A percentile compares a stretch with the other conserved stretches of the same genome.
These are phyloP conservation scores for Acanthopleura granulata DNA, from an alignment of 2,888 invertebrate species.

Conservation along the genomic window DNA sequence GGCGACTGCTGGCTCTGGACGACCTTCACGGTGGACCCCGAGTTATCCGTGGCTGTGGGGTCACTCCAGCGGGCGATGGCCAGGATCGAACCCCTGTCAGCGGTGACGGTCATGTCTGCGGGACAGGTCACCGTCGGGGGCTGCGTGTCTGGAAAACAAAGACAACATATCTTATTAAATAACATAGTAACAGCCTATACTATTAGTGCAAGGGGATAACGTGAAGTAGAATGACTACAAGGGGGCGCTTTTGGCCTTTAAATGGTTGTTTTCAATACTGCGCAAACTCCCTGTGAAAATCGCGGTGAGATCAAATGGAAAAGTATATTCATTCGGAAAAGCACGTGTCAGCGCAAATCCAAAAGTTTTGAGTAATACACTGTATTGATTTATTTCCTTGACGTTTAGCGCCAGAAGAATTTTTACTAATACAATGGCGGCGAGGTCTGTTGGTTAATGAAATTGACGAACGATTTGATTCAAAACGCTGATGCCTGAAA, in stretches of 20 bases:
- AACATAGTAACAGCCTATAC: not conserved
- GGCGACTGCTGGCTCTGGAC: constrained; percentile 43
- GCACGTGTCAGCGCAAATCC: too few species aligned
- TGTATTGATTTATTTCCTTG: too few species aligned
- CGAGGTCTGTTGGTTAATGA: too few species aligned
- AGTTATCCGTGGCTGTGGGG: constrained; percentile 44
- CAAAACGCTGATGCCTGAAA: too few species aligned
- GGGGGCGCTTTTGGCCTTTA: not conserved
- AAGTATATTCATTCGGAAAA: too few species aligned
- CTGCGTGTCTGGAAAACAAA: constrained; percentile 38
- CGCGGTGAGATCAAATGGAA: too few species aligned
- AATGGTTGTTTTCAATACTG: not conserved
- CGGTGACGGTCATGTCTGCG: constrained; percentile 26
- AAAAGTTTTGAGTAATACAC: too few species aligned
- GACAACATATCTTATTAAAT: not conserved
- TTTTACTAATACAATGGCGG: too few species aligned
- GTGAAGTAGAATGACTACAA: not conserved
- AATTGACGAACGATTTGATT: too few species aligned
- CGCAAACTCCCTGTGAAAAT: not conserved
- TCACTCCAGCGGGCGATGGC: constrained; percentile 40
- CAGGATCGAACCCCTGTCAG: constrained; percentile 37
- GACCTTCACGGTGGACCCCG: constrained; percentile 37
- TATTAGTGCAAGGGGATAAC: not conserved
- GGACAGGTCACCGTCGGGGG: constrained; percentile 45
- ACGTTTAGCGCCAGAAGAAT: too few species aligned